Evolutionary conservation across 2,888 invertebrate species (phyloP), one percentile per base, ranked within the genome.

Genomic region (Tryphoninae sp.): DNA sequence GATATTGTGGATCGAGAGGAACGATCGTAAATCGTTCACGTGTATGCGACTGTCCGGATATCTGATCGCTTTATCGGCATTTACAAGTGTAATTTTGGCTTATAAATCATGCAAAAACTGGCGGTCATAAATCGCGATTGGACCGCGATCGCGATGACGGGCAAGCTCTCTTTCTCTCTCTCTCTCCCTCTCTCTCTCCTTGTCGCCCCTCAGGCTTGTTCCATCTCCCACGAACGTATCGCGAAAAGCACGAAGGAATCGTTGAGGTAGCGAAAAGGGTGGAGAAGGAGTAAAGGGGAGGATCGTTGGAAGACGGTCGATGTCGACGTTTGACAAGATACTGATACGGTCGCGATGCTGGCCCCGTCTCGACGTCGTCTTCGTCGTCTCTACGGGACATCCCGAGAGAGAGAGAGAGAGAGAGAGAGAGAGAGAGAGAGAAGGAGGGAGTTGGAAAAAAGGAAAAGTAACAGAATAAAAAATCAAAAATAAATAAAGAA

Each of bases 31-130:
- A 82, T 82, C 78, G 58, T 82, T 79, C 76, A 55, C 45, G 53
- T 26, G 23, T 68, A 78, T 76, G 76, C 53, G 81, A 83, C 83
- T 81, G 85, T 84, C 84, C 77, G 78, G 80, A 84, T 86, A 86
- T 87, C 86, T 86, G 86, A 88, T 88, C 85, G 86, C 86, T 87
- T 86, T 86, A 86, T 86, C 86, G 86, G 84, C 85, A 87, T 87
- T 87, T 86, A 87, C 86, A 86, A 87, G 86, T 87, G 86, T 87
- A 88, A 87, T 88, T 87, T 86, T 65, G 81, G 40, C 73, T 78
- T 86, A 87, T 87, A 86, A 86, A 87, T 87, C 85, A 88, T 86
- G 86, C 77, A 86, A 86, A 87, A 87, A 86, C 81, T 81, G 62
- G 81, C 72, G 81, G 80, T 78, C 84, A 84, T 87, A 86, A 87